phyloP scores from a whole-genome alignment of 92 coral and sea anemone species.

The Epizoanthus rinbou region DNA sequence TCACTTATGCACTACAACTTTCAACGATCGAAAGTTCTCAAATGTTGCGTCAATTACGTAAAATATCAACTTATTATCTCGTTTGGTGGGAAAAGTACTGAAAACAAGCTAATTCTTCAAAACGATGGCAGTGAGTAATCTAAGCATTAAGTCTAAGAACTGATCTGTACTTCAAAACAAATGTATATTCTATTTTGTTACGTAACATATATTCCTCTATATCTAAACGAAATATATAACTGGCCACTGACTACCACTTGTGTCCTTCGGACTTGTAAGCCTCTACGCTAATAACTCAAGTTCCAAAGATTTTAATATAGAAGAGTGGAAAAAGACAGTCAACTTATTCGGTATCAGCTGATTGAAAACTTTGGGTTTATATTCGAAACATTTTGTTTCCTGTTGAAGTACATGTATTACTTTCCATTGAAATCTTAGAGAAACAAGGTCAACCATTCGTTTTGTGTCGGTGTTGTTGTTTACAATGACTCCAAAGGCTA shows the following conservation, averaged over 20 bases:
- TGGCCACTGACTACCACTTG: background rate
- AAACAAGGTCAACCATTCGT: background rate
- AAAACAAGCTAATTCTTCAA: background rate
- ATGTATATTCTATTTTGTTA: background rate
- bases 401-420: background rate
- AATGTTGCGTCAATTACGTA: background rate
- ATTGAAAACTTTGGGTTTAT: background rate
- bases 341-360: too few species aligned
- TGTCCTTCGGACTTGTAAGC: too few species aligned
- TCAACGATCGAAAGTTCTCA: background rate
- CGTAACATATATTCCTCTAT: background rate
- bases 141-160: too few species aligned
- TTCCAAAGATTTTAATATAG: too few species aligned
- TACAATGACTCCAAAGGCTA: constrained; percentile 4
- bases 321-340: too few species aligned
- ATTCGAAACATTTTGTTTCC: background rate
- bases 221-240: background rate
- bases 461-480: background rate
- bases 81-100: background rate
- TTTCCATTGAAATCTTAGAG: background rate
- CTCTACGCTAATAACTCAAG: too few species aligned
- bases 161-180: background rate
- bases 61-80: background rate
- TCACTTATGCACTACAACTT: background rate
- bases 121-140: background rate